phyloP scores from a whole-genome alignment of 2,797 vertebrate species.

The Poliocrania exsul region DNA sequence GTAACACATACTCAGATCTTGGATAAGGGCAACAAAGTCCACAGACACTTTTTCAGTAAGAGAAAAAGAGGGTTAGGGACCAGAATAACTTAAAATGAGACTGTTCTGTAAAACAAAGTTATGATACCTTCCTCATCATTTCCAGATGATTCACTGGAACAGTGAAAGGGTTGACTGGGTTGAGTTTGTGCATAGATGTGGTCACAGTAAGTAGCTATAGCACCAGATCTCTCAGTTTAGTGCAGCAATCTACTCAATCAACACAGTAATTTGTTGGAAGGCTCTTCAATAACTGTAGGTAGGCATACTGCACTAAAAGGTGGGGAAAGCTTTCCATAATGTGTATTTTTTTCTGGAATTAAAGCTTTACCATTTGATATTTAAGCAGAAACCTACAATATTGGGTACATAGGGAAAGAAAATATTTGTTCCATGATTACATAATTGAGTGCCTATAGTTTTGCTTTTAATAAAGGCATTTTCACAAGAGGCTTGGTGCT shows the following conservation, averaged over 20 bases:
- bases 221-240: constrained; percentile 8
- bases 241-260: background rate
- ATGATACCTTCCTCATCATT: background rate
- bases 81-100: background rate
- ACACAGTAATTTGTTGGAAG: background rate
- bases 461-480: background rate
- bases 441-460: background rate
- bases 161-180: background rate
- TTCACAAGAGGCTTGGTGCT: background rate
- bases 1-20: background rate
- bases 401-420: background rate
- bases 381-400: background rate
- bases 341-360: background rate
- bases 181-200: background rate
- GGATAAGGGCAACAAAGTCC: background rate
- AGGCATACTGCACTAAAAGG: background rate
- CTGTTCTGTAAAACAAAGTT: background rate
- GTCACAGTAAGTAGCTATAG: background rate
- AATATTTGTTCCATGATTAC: background rate
- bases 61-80: background rate
- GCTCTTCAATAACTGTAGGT: background rate
- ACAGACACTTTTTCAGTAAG: background rate
- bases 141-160: background rate
- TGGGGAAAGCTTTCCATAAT: background rate
- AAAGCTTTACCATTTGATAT: background rate